These are phyloP conservation scores for Microtus ochrogaster DNA, from an alignment of 2,113 vertebrate species.

Conservation along the genomic window DNA sequence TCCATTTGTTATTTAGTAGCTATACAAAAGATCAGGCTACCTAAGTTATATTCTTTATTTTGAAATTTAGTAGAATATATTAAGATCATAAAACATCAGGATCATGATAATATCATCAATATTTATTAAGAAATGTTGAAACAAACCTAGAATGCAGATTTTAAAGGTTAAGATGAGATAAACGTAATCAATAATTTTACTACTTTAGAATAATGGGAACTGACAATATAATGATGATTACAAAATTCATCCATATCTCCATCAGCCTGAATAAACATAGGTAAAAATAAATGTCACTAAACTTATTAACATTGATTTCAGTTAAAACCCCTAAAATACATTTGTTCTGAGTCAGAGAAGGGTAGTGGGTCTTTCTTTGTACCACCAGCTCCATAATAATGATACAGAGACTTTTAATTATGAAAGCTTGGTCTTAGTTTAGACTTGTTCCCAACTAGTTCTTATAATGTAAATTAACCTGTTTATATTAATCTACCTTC, in stretches of 20 bases:
- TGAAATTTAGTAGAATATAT: background rate
- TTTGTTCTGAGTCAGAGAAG: background rate
- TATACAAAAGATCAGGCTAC: background rate
- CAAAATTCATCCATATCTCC: background rate
- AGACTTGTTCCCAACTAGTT: background rate
- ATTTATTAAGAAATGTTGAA: background rate
- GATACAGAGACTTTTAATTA: too few species aligned
- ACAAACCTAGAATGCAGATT: background rate
- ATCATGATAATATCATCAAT: background rate
- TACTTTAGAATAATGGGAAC: background rate
- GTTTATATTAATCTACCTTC: too few species aligned
- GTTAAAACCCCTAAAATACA: background rate
- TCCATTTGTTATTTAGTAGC: background rate
- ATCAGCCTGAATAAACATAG: background rate
- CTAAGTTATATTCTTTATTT: background rate
- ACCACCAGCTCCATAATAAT: background rate
- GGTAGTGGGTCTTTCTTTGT: background rate
- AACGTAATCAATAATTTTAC: background rate
- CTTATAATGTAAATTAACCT: background rate
- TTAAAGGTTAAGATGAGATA: conserved; percentile 4
- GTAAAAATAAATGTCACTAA: background rate
- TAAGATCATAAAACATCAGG: background rate
- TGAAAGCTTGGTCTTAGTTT: background rate
- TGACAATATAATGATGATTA: background rate
- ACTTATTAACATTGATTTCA: background rate